phyloP scores from a whole-genome alignment of 2,888 invertebrate genomes.

The Nymphalis c-album region DNA sequence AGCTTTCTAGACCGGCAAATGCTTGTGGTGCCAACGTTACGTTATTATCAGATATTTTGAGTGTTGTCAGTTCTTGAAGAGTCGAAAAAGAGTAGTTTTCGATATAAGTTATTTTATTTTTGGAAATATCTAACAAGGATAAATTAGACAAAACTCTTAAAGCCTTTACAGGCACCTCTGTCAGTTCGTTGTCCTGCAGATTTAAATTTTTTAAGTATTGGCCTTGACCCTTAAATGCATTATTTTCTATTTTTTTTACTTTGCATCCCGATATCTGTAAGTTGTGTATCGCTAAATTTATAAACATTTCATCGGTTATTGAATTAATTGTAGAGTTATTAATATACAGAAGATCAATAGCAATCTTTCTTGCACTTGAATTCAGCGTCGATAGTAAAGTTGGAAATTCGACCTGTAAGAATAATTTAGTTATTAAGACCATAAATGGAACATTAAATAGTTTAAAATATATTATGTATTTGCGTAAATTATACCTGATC shows the following conservation, averaged over 20 bases:
- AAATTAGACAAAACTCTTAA: conserved; percentile 85
- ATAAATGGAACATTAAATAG: neutral
- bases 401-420: conserved; percentile 86
- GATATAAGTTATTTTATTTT: conserved; percentile 87
- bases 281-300: conserved; percentile 87
- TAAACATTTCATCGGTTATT: conserved; percentile 85
- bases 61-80: conserved; percentile 86
- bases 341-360: conserved; percentile 91
- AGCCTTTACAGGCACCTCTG: conserved; percentile 88
- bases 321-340: conserved; percentile 91
- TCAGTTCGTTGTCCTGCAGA: conserved; percentile 90
- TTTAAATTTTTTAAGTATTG: conserved; percentile 90
- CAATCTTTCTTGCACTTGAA: conserved; percentile 84
- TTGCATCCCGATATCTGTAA: conserved; percentile 92
- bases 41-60: conserved; percentile 94
- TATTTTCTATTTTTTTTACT: conserved; percentile 85
- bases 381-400: conserved; percentile 87
- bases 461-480: neutral
- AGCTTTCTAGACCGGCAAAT: conserved; percentile 89
- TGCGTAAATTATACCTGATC: conserved; percentile 82
- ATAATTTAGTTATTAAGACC: neutral
- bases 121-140: conserved; percentile 91
- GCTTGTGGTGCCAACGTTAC: conserved; percentile 86
- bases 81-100: conserved; percentile 89
- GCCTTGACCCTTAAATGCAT: conserved; percentile 92